phyloP scores from a whole-genome alignment of 2,113 vertebrate genomes.

The Melierax canorus region DNA sequence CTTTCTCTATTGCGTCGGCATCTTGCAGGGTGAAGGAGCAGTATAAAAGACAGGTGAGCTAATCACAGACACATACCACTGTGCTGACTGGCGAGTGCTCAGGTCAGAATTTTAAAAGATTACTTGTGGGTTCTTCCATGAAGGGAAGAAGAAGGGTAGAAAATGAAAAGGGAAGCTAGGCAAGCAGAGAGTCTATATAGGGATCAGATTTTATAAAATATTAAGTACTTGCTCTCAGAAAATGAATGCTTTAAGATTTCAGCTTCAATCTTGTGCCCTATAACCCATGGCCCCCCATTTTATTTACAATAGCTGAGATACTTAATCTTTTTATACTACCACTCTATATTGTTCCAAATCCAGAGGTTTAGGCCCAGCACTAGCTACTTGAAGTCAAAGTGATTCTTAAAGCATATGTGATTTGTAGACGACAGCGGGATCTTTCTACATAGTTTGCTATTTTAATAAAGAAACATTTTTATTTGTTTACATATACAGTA shows the following conservation, averaged over 20 bases:
- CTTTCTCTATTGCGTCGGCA: neutral
- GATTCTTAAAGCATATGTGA: neutral
- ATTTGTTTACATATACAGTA: constrained; percentile 25
- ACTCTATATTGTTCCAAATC: neutral
- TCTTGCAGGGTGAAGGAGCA: neutral
- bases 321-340: neutral
- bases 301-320: neutral
- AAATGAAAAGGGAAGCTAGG: neutral
- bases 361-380: neutral
- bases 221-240: neutral
- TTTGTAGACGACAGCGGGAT: neutral
- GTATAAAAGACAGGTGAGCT: neutral
- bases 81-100: neutral
- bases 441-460: neutral
- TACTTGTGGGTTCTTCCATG: neutral
- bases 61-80: neutral
- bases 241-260: neutral
- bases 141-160: neutral
- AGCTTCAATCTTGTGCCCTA: neutral
- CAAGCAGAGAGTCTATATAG: neutral
- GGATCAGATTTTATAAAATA: neutral
- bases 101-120: neutral
- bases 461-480: constrained; percentile 26
- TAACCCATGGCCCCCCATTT: neutral
- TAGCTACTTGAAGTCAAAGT: neutral